Percentiles rank a stretch among this genome's conserved stretches.
Evolutionary conservation across 1,140 invertebrate genomes (phyloP).

Genomic region (Drusus annulatus): DNA sequence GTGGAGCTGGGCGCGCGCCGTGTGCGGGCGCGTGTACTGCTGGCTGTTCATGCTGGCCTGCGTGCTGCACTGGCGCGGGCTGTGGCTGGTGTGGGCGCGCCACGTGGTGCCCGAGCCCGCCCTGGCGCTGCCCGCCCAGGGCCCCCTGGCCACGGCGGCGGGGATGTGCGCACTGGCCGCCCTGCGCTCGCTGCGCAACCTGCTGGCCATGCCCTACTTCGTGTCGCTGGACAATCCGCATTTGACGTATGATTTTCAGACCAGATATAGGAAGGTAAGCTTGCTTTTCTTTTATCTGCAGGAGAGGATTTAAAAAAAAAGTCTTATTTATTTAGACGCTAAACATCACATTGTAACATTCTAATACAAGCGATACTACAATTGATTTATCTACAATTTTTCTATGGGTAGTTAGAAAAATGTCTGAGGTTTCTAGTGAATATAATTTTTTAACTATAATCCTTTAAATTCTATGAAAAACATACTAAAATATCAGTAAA

Average conservation of each 20-base stretch:
- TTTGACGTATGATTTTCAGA: constrained; percentile 75
- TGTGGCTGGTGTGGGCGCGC: constrained; percentile 72
- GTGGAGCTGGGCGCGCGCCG: constrained; percentile 59
- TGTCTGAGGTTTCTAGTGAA: too few relatives aligned
- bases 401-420: too few relatives aligned
- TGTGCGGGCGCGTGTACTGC: constrained; percentile 70
- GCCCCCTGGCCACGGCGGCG: constrained; percentile 60
- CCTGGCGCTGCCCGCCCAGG: constrained; percentile 60
- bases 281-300: too few relatives aligned
- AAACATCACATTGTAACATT: too few relatives aligned
- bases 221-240: constrained; percentile 73
- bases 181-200: constrained; percentile 72
- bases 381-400: too few relatives aligned
- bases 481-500: too few relatives aligned
- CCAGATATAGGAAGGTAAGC: constrained; percentile 69
- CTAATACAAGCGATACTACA: too few relatives aligned
- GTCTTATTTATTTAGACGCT: too few relatives aligned
- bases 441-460: too few relatives aligned
- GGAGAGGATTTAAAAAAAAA: too few relatives aligned
- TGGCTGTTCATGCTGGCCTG: constrained; percentile 73
- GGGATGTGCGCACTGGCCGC: constrained; percentile 60
- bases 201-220: constrained; percentile 74
- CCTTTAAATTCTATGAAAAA: too few relatives aligned
- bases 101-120: constrained; percentile 62
- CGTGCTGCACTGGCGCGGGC: constrained; percentile 77